Base-by-base conservation (phyloP, 2,888 invertebrate species). In the Athalia circularis region DNA sequence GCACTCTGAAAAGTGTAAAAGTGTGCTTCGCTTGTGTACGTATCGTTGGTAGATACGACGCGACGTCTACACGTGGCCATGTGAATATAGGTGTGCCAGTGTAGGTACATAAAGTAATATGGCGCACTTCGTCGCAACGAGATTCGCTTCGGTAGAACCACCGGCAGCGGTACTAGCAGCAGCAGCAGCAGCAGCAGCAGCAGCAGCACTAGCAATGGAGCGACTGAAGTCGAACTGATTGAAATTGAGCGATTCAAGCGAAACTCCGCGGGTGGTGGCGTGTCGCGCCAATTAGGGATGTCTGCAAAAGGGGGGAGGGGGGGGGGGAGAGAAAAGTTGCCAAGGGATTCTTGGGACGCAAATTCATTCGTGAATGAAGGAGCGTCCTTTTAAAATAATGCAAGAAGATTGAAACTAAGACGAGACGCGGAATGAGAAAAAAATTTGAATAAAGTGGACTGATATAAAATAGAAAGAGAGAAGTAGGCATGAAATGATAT, bases 381-480 rank as follows among this genome's bases (percentile, higher is more conserved):
- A 68, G 68, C 43, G 54, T 54, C 9, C 6, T 43, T 68, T 7
- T 0, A 54, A 52, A 54, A 68, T 54, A 15, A 68, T 54, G 9
- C 43, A 54, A n/a, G 29, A 5, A 29, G 29, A 52, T 54, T 43
- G 62, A 68, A 15, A 43, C 7, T 50, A 48, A 54, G 48, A 5
- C 50, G 45, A 65, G 65, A 75, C 13, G 8, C 13, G 8, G 47
- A 61, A 47, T 54, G 54, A 62, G 43, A 70, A 54, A 48, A 8
- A 77, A 13, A 52, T 13, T 47, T 52, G 61, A 43, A 61, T 13
- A 65, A 59, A 80, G 65, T 75, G 64, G 76, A 72, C 77, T 75
- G 80, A 81, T 70, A 70, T 77, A 76, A 78, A 77, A 77, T 70
- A 61, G 70, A 76, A 79, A 79, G 70, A 64, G 77, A 77, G 64